These are phyloP conservation scores for Sinhomidia bicolor DNA, from an alignment of 2,888 invertebrate genomes.

Conservation along the genomic window DNA sequence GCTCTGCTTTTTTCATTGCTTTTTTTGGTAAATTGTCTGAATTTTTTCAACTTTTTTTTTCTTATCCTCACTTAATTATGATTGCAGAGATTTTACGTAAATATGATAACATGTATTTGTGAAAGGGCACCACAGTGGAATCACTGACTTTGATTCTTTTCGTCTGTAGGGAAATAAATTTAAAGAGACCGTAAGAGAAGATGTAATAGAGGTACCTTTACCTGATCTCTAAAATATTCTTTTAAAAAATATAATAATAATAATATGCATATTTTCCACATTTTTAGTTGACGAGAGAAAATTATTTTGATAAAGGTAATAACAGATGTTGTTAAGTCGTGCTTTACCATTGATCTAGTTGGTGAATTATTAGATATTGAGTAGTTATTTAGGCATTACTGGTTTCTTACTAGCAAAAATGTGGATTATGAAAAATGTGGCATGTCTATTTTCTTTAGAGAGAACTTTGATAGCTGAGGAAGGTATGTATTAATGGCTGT, in stretches of 20 bases:
- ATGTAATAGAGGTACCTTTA: conserved; percentile 35
- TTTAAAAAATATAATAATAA: conserved; percentile 2
- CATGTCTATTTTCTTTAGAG: neutral
- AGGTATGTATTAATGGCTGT: conserved; percentile 66
- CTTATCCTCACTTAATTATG: conserved; percentile 70
- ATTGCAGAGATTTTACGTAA: conserved; percentile 70
- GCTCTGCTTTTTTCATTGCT: conserved; percentile 47
- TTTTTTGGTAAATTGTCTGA: conserved; percentile 67
- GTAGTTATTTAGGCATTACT: conserved; percentile 56
- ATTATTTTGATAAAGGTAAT: conserved; percentile 59
- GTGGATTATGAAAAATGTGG: conserved; percentile 54
- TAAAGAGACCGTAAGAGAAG: neutral
- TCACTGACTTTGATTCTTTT: conserved; percentile 42
- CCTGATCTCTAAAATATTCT: conserved; percentile 24
- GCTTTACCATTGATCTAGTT: conserved; percentile 70
- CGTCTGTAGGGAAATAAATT: conserved; percentile 33
- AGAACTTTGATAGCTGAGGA: neutral
- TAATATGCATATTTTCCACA: conserved; percentile 26
- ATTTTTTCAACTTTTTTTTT: conserved; percentile 53
- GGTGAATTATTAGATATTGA: conserved; percentile 73
- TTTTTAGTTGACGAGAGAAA: conserved; percentile 47
- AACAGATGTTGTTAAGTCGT: conserved; percentile 54
- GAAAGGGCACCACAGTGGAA: conserved; percentile 30
- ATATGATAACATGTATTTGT: conserved; percentile 65
- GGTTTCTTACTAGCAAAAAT: conserved; percentile 42